Conservation (phyloP, 1,140 invertebrate genomes). For the Anadara kagoshimensis region DNA sequence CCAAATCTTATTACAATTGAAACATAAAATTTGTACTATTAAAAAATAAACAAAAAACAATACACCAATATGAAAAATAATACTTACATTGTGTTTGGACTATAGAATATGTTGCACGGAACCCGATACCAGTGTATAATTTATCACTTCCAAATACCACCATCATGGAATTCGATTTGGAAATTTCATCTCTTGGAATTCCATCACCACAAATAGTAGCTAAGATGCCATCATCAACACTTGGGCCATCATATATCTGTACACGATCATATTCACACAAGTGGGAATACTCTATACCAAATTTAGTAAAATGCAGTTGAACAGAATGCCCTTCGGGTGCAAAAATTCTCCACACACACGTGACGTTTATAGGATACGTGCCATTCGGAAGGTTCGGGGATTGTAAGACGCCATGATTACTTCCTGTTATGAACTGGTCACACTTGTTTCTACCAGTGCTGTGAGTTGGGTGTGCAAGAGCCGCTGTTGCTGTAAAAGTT, state of each 20-base stretch:
- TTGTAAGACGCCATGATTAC: no score
- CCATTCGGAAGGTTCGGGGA: background rate
- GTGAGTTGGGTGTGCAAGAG: no score
- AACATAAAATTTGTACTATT: no score
- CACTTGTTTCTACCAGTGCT: no score
- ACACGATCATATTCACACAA: conserved; percentile 33
- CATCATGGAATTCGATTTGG: conserved; percentile 33
- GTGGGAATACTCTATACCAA: conserved; percentile 24
- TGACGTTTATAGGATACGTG: conserved; percentile 20
- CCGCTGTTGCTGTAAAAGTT: no score
- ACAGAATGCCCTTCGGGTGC: conserved; percentile 32
- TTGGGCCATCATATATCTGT: conserved; percentile 28
- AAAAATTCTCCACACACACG: conserved; percentile 36
- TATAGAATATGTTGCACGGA: conserved; percentile 27
- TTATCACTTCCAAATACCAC: conserved; percentile 30
- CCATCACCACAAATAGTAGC: conserved; percentile 30
- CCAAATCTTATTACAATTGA: no score
- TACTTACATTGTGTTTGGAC: conserved; percentile 19
- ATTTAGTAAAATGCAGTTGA: conserved; percentile 34
- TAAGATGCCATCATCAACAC: conserved; percentile 19
- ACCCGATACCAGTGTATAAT: conserved; percentile 8
- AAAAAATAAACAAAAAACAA: no score
- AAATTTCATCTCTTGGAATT: conserved; percentile 29
- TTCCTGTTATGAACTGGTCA: no score
- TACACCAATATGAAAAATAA: no score